Percentiles rank a stretch among this genome's conserved stretches.
Evolutionary conservation across 92 coral and sea anemone species (phyloP).

Genomic region (Phenganax stokvisi): DNA sequence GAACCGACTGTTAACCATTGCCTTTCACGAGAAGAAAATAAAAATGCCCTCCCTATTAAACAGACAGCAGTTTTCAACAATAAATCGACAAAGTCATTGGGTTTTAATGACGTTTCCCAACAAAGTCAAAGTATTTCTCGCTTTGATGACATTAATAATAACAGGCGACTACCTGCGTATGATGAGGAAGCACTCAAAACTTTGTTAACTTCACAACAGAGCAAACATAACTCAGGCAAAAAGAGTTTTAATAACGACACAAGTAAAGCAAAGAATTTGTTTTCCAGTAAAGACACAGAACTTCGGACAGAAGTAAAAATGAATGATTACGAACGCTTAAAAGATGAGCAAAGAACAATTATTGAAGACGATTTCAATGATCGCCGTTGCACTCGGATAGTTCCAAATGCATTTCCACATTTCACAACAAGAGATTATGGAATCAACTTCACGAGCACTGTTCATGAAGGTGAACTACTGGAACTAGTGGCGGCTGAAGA

Average conservation of each 20-base stretch:
- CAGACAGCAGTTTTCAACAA: background rate
- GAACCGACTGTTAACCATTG: background rate
- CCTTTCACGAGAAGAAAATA: background rate
- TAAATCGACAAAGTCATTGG: background rate
- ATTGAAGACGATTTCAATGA: conserved; percentile 26
- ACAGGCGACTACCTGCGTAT: conserved; percentile 3
- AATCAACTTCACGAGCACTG: background rate
- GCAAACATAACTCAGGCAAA: background rate
- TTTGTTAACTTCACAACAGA: conserved; percentile 20
- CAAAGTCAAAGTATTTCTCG: background rate
- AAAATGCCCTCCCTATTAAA: background rate
- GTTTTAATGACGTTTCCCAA: background rate
- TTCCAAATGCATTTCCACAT: background rate
- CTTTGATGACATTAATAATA: conserved; percentile 11
- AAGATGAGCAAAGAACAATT: conserved; percentile 13
- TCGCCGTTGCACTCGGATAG: background rate
- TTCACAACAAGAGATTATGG: background rate
- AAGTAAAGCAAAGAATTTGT: background rate
- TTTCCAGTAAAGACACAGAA: background rate
- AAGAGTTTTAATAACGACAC: background rate
- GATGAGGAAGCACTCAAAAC: conserved; percentile 10
- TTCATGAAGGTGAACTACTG: conserved; percentile 16
- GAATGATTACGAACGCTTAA: conserved; percentile 10
- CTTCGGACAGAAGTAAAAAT: background rate
- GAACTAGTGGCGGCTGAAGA: conserved; percentile 36